phyloP scores from a whole-genome alignment of 64 coral and sea anemone species.

The Pachyseris speciosa region DNA sequence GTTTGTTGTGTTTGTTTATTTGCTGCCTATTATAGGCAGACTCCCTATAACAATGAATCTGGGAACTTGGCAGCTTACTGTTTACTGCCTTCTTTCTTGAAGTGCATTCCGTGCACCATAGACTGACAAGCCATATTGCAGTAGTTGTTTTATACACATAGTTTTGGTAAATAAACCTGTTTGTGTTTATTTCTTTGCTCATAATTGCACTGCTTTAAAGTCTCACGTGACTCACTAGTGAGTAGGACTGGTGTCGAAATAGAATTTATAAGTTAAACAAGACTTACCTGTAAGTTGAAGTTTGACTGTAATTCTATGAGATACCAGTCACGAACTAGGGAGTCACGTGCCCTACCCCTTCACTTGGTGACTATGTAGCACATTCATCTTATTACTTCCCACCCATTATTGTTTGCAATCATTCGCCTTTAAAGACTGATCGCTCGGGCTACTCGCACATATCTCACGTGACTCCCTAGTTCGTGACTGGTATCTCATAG shows the following conservation, averaged over 20 bases:
- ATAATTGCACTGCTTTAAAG: constrained; percentile 33
- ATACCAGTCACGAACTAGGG: constrained; percentile 8
- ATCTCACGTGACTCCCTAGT: not conserved
- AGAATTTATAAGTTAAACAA: constrained; percentile 48
- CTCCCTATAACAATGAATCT: too few species aligned
- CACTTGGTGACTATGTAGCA: not conserved
- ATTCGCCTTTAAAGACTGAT: not conserved
- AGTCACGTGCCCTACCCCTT: constrained; percentile 28
- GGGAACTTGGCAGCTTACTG: not conserved
- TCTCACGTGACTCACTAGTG: constrained; percentile 53
- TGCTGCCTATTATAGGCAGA: too few species aligned
- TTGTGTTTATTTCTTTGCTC: constrained; percentile 6
- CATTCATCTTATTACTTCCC: not conserved
- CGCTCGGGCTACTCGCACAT: not conserved
- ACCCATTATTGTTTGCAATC: not conserved
- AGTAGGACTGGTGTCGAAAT: constrained; percentile 48
- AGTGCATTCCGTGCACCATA: not conserved
- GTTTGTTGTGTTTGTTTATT: constrained; percentile 31
- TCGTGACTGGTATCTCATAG: not conserved
- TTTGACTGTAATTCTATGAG: constrained; percentile 14
- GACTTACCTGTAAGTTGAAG: not conserved
- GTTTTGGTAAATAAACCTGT: constrained; percentile 9
- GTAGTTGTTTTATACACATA: not conserved
- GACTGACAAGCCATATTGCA: not conserved
- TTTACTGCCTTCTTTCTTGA: not conserved